Conservation (phyloP, 2,797 vertebrate genomes). For the Urosaurus nigricauda region DNA sequence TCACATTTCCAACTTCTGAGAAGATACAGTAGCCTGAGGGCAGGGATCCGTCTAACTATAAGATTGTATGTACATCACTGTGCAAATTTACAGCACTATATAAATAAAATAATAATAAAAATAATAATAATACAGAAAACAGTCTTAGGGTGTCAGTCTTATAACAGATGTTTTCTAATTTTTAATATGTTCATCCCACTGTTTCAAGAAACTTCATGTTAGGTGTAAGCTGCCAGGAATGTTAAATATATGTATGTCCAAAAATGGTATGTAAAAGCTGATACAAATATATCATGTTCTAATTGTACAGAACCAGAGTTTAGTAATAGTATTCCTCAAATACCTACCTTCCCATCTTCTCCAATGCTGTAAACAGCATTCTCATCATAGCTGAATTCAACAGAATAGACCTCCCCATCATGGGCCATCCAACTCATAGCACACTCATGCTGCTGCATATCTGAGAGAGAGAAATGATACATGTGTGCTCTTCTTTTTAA, state of each 20-base stretch:
- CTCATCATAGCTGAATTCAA: slow-evolving; percentile 98
- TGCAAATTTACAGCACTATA: too few relatives aligned
- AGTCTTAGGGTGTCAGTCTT: neutral
- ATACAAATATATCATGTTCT: neutral
- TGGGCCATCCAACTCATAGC: slow-evolving; percentile 97
- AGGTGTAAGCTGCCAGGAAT: neutral
- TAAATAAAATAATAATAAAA: too few relatives aligned
- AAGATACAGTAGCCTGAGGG: too few relatives aligned
- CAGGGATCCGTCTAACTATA: too few relatives aligned
- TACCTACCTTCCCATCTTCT: slow-evolving; percentile 92
- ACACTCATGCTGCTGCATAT: slow-evolving; percentile 96
- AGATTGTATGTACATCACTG: too few relatives aligned
- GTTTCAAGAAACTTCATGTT: neutral
- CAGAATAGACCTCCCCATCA: slow-evolving; percentile 93
- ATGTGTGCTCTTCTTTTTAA: neutral
- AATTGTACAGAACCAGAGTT: neutral
- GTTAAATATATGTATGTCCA: neutral
- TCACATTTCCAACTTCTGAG: neutral
- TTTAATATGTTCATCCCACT: neutral
- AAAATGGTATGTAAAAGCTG: neutral
- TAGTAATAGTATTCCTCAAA: neutral
- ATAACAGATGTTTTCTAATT: neutral
- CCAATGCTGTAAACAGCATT: slow-evolving; percentile 97
- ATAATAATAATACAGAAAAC: too few relatives aligned
- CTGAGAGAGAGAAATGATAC: slow-evolving; percentile 73